Base-by-base conservation (phyloP, 2,888 invertebrate species). In the Drosophila infuscata region DNA sequence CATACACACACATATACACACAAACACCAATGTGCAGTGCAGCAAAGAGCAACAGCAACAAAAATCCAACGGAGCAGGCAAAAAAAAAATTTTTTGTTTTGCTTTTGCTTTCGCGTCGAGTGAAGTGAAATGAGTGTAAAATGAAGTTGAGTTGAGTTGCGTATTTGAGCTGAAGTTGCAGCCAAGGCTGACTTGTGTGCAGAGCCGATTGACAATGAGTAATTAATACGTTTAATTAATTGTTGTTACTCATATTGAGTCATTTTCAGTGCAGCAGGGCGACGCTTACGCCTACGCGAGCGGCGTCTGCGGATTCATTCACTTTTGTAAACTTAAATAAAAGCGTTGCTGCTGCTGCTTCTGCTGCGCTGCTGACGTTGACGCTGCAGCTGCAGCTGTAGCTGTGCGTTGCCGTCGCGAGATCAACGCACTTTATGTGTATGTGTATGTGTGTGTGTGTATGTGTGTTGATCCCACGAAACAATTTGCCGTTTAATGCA, bases 401-500 rank as follows among this genome's bases (percentile, higher is more conserved):
- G 66, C 41, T 53, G 60, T 57, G 46, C 46, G 74, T 46, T 32
- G 67, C 68, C 61, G 68, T 32, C 68, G 61, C 76, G 64, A 87
- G 87, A 87, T 87, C 87, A 87, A 87, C 87, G 87, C 87, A 87
- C 87, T 87, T 88, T 51, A 5, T 36, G 52, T 48, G 15, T 48
- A 65, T 72, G 33, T 59, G 20, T 20, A 8, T 48, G 29, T 32
- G 43, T 46, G 46, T 53, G 59, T 17, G 17, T 56, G 51, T 61
- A 29, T 46, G 51, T 56, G 74, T 78, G 79, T 88, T 87, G 87
- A 87, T 87, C 87, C 87, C 88, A 87, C 88, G 84, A 87, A 87
- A 88, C 87, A 87, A 86, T 87, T 87, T 88, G 86, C 87, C 87
- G 87, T 87, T 87, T 88, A 88, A 88, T 88, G 88, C 87, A 88